Conservation (phyloP, 2,888 invertebrate species). For the Boloria euphrosyne region DNA sequence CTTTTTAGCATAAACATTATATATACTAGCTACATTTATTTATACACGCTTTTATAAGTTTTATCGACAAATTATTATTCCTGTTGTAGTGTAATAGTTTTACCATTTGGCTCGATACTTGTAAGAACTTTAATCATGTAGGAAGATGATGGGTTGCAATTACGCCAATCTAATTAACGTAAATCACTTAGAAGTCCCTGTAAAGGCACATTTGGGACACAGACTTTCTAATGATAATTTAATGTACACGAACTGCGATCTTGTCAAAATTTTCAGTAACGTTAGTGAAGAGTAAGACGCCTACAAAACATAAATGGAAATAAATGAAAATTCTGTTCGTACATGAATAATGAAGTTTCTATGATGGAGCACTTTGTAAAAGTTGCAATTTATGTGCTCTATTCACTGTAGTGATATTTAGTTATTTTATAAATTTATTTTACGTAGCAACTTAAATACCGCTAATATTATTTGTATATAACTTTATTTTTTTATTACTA, state of each 20-base stretch:
- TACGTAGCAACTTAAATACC: too few species aligned
- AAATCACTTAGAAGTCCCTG: conserved; percentile 67
- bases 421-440: too few species aligned
- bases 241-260: conserved; percentile 70
- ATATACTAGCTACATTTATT: too few species aligned
- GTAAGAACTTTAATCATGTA: conserved; percentile 6
- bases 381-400: not conserved
- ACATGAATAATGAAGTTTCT: not conserved
- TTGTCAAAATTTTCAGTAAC: conserved; percentile 71
- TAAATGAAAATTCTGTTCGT: conserved; percentile 2
- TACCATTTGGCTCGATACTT: not conserved
- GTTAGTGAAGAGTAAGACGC: conserved; percentile 41
- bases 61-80: too few species aligned
- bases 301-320: conserved; percentile 31
- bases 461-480: too few species aligned
- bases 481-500: too few species aligned
- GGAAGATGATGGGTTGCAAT: conserved; percentile 55
- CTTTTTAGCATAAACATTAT: not conserved
- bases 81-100: not conserved
- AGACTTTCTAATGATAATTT: conserved; percentile 73
- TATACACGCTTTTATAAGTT: too few species aligned
- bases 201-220: conserved; percentile 64
- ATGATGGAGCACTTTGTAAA: not conserved
- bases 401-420: too few species aligned
- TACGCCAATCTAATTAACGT: conserved; percentile 64